These are phyloP conservation scores for Falco concolor DNA, from an alignment of 2,797 vertebrate genomes.

Conservation along the genomic window DNA sequence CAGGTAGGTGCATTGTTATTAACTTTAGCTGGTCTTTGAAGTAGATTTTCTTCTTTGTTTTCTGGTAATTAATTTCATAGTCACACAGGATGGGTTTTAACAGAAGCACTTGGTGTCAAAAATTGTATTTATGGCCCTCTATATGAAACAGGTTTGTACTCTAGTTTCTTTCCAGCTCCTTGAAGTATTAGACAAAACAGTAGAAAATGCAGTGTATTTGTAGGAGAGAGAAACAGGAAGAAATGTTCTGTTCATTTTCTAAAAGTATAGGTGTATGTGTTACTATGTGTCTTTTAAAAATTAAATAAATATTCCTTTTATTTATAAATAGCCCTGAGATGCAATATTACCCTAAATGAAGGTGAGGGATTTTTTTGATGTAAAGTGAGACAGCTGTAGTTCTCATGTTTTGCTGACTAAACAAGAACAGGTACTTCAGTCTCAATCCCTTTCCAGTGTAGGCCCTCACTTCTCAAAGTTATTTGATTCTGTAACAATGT, in stretches of 20 bases:
- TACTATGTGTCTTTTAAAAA: background rate
- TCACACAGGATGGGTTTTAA: background rate
- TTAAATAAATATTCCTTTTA: background rate
- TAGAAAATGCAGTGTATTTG: background rate
- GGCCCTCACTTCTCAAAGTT: background rate
- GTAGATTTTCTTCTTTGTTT: background rate
- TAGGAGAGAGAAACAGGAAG: background rate
- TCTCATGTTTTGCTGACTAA: background rate
- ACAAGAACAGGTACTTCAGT: background rate
- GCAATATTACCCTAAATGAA: background rate
- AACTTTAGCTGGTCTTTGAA: background rate
- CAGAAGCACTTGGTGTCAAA: background rate
- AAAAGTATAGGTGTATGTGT: background rate
- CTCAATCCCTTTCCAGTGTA: background rate
- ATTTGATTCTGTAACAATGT: background rate
- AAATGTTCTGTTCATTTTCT: background rate
- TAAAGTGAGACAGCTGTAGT: background rate
- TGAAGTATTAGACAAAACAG: background rate
- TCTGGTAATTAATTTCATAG: background rate
- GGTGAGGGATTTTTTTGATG: background rate
- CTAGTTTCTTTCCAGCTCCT: background rate
- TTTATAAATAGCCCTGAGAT: background rate
- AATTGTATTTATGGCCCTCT: background rate
- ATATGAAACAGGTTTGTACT: background rate
- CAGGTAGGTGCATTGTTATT: background rate